phyloP scores from a whole-genome alignment of 2,888 invertebrate species.

The Scaptomyza parva region DNA sequence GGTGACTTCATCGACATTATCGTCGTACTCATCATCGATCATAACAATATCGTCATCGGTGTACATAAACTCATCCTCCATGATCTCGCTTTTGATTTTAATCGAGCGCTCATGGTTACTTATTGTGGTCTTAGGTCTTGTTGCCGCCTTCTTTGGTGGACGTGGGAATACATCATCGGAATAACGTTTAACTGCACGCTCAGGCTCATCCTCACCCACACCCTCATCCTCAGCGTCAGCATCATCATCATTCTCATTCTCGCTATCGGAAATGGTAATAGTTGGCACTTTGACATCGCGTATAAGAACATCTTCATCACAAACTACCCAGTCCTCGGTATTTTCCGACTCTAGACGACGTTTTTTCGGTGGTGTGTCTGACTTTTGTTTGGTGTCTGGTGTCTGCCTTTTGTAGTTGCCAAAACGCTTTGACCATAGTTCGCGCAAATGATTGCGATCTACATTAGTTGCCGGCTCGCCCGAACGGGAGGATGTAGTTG shows the following conservation, averaged over 20 bases:
- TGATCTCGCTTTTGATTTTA: slow-evolving; percentile 82
- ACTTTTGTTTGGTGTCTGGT: neutral
- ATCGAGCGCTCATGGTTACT: slow-evolving; percentile 72
- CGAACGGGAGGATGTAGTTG: neutral
- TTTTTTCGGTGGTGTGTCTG: slow-evolving; percentile 39
- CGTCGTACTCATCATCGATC: slow-evolving; percentile 79
- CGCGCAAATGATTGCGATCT: slow-evolving; percentile 74
- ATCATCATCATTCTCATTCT: slow-evolving; percentile 22
- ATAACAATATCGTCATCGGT: slow-evolving; percentile 79
- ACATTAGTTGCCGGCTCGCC: slow-evolving; percentile 27
- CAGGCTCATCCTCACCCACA: neutral
- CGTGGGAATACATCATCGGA: neutral
- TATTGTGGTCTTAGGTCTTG: slow-evolving; percentile 9
- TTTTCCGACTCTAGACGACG: slow-evolving; percentile 60
- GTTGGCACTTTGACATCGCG: slow-evolving; percentile 45
- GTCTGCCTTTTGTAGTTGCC: slow-evolving; percentile 1
- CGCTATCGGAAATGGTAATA: slow-evolving; percentile 75
- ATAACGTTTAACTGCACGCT: neutral
- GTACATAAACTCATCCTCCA: slow-evolving; percentile 71
- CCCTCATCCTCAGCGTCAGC: too few species aligned
- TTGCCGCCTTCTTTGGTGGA: neutral
- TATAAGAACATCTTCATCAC: slow-evolving; percentile 82
- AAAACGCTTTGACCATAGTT: slow-evolving; percentile 79
- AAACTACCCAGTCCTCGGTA: slow-evolving; percentile 46
- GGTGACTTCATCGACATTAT: slow-evolving; percentile 42